Conservation (phyloP, 2,113 vertebrate genomes). For the Odocoileus virginianus region DNA sequence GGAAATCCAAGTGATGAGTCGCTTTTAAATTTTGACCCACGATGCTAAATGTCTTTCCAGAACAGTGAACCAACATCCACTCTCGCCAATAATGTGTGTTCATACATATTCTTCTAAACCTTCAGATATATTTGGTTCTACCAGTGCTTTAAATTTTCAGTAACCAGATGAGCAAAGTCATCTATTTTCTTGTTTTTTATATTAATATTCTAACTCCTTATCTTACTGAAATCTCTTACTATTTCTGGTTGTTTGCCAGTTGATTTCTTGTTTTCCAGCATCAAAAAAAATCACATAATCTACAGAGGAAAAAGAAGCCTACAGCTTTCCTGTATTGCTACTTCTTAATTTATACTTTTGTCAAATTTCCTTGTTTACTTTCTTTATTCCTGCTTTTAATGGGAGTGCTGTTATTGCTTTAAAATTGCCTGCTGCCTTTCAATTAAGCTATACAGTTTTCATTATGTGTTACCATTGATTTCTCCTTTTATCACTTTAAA, state of each 20-base stretch:
- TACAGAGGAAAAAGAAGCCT: background rate
- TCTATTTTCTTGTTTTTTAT: background rate
- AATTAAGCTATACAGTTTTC: background rate
- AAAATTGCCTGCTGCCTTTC: background rate
- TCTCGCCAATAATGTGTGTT: rapidly evolving
- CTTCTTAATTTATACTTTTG: background rate
- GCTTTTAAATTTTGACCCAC: rapidly evolving
- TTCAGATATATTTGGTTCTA: background rate
- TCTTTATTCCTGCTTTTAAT: background rate
- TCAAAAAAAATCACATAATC: background rate
- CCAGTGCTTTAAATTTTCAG: background rate
- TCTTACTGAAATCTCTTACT: background rate
- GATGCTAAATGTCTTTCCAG: rapidly evolving
- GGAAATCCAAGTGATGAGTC: too few species aligned
- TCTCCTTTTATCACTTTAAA: background rate
- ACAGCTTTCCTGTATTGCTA: background rate
- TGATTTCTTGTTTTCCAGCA: background rate
- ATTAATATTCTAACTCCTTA: background rate
- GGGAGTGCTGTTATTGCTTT: too few species aligned
- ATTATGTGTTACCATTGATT: background rate
- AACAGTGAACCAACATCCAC: rapidly evolving
- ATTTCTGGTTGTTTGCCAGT: background rate
- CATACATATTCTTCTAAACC: background rate
- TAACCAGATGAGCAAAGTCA: background rate
- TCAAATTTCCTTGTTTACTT: background rate